phyloP scores from a whole-genome alignment of 2,113 vertebrate genomes.

The Neodontobutis hainanensis region DNA sequence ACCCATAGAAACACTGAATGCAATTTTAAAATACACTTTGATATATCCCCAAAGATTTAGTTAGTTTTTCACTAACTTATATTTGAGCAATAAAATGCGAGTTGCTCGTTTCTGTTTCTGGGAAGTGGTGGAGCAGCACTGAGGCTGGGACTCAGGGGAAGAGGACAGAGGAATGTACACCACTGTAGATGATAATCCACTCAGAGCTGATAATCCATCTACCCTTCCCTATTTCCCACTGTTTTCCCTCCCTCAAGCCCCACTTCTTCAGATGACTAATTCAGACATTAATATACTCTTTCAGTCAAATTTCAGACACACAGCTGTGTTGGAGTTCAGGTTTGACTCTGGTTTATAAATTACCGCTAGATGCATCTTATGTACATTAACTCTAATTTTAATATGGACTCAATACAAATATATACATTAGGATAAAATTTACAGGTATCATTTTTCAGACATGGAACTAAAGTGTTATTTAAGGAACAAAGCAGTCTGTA shows the following conservation, averaged over 20 bases:
- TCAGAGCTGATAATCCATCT: slow-evolving; percentile 73
- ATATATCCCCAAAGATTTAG: neutral
- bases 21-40: too few relatives aligned
- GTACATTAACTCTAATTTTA: slow-evolving; percentile 43
- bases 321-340: slow-evolving; percentile 60
- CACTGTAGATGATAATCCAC: slow-evolving; percentile 75
- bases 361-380: slow-evolving; percentile 24
- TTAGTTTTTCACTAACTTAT: neutral
- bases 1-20: too few relatives aligned
- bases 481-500: too few relatives aligned
- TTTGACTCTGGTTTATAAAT: slow-evolving; percentile 16
- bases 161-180: slow-evolving; percentile 68
- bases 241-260: slow-evolving; percentile 60
- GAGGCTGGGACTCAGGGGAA: slow-evolving; percentile 36
- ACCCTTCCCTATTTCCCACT: slow-evolving; percentile 68
- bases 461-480: too few relatives aligned
- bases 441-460: slow-evolving; percentile 4
- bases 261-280: slow-evolving; percentile 63
- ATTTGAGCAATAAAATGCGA: neutral
- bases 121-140: slow-evolving; percentile 22
- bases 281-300: slow-evolving; percentile 63
- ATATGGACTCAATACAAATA: slow-evolving; percentile 34
- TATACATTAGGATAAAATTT: slow-evolving; percentile 23
- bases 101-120: slow-evolving; percentile 23
- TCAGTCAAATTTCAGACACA: slow-evolving; percentile 51